Percentiles rank a stretch among this genome's conserved stretches.
Evolutionary conservation across 2,888 invertebrate species (phyloP).

Genomic region (Ceramica pisi): DNA sequence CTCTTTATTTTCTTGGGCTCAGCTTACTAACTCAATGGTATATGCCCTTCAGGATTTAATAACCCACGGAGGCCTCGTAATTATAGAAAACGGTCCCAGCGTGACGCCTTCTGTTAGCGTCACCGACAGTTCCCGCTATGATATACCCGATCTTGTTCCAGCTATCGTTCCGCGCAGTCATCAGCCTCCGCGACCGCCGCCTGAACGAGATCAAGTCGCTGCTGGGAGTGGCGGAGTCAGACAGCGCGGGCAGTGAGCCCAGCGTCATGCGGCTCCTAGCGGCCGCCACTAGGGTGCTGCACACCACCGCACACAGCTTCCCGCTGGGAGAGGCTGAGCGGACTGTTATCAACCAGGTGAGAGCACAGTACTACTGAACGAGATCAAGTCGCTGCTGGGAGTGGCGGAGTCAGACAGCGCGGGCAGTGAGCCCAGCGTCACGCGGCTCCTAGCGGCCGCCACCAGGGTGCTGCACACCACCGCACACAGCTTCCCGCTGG

Average conservation of each 20-base stretch:
- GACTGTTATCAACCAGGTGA: conserved; percentile 91
- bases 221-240: conserved; percentile 87
- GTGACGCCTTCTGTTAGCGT: too few species aligned
- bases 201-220: conserved; percentile 93
- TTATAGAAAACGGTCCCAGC: too few species aligned
- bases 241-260: conserved; percentile 75
- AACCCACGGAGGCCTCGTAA: too few species aligned
- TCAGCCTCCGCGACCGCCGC: conserved; percentile 93
- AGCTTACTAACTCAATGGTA: too few species aligned
- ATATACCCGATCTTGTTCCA: conserved; percentile 52
- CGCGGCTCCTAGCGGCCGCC: too few species aligned
- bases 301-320: conserved; percentile 93
- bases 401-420: conserved; percentile 79
- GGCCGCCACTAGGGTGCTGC: conserved; percentile 92
- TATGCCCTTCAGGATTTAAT: too few species aligned
- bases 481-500: too few species aligned
- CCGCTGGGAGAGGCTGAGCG: conserved; percentile 93
- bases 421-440: conserved; percentile 76
- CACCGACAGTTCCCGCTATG: too few species aligned
- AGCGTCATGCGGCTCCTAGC: conserved; percentile 88
- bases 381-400: conserved; percentile 93
- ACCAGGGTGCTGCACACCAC: too few species aligned
- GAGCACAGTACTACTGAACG: conserved; percentile 85
- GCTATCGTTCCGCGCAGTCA: conserved; percentile 87
- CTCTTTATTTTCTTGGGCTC: too few species aligned